Evolutionary conservation across 92 coral and sea anemone genomes (phyloP), one percentile per base, ranked within the genome.

Genomic region (Epizoanthus scotinus): DNA sequence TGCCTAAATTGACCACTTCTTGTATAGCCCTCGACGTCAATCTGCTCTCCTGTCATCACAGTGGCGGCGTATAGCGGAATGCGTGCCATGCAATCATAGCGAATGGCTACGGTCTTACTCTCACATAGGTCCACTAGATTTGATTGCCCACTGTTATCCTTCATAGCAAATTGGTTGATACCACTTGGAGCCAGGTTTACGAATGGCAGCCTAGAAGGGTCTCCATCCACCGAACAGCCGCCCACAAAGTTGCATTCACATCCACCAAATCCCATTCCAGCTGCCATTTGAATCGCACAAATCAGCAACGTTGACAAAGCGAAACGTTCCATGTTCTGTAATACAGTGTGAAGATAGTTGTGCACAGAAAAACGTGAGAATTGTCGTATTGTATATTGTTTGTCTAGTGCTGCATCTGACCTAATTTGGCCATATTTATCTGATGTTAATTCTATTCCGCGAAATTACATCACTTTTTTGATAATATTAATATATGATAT

Each of bases 81-180:
- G 15, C 65, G 65, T 60, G 65, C 65, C 21, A 8, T 60, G 65
- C 65, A 21, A 29, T 60, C 65, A 22, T 60, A 60, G 65, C 0
- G 65, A 60, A 60, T 60, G 28, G 65, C 65, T 60, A 60, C 65
- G 10, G 65, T 60, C 7, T 29, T 29, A 0, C 26, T 20, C 14
- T 60, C 65, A 60, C 65, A 60, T 0, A 60, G 65, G 65, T 60
- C 12, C 65, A 60, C 65, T 3, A 60, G 65, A 60, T 60, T 60
- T 60, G 65, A 60, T 20, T 6, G 8, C 9, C 64, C 64, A 5
- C 20, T 59, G 29, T 0, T 5, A 29, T 24, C 65, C 27, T 60
- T 60, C 65, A 60, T 60, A 0, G 29, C 65, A 24, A 60, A 60
- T 8, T 60, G 65, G 34, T 60, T 31, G n/a, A 60, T 60, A 17